These are phyloP conservation scores for Trididemnum nubilum DNA, from an alignment of 23 tunicate genomes.

Conservation along the genomic window DNA sequence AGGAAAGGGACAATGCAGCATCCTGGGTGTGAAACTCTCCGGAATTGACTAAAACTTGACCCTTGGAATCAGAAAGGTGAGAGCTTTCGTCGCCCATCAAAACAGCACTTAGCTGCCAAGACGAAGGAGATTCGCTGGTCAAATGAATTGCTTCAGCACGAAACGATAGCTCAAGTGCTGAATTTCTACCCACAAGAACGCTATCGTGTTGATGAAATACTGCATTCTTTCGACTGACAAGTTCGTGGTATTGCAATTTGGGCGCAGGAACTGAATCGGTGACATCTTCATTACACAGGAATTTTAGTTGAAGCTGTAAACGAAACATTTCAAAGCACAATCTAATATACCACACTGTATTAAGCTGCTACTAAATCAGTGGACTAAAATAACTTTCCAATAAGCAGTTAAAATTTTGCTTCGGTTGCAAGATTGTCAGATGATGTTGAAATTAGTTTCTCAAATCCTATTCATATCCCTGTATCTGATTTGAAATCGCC, in stretches of 20 bases:
- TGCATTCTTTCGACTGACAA: neutral
- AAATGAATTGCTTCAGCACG: constrained; percentile 28
- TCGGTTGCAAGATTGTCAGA: too few relatives aligned
- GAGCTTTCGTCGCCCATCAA: neutral
- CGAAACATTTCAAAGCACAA: too few relatives aligned
- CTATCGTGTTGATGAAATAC: neutral
- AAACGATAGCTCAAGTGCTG: neutral
- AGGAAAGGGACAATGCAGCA: neutral
- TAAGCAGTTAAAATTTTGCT: too few relatives aligned
- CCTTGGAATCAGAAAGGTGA: neutral
- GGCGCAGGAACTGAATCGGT: neutral
- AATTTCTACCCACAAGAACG: neutral
- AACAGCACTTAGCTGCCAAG: constrained; percentile 44
- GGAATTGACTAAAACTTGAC: neutral
- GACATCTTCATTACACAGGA: neutral
- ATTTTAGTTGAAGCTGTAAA: neutral
- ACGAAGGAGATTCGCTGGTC: constrained; percentile 54
- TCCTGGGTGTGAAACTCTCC: constrained; percentile 4
- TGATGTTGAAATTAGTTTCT: too few relatives aligned
- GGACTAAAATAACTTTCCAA: too few relatives aligned
- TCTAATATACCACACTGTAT: too few relatives aligned
- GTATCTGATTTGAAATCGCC: too few relatives aligned
- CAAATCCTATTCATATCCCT: too few relatives aligned
- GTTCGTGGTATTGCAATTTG: neutral
- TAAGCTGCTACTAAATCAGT: too few relatives aligned